These are phyloP conservation scores for Rhaphigaster nebulosa DNA, from an alignment of 2,888 invertebrate genomes.

Conservation along the genomic window DNA sequence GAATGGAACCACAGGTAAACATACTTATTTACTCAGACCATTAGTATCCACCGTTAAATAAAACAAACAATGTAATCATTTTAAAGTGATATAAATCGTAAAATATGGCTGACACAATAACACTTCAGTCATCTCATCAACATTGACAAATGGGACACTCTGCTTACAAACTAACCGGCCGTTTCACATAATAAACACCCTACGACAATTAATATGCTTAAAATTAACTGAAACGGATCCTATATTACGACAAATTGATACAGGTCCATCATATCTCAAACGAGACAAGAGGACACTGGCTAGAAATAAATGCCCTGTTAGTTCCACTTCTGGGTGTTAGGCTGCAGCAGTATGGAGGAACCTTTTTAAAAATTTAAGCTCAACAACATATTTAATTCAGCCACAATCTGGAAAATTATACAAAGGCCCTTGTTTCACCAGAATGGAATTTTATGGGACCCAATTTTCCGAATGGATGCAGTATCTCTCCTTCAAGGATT, in stretches of 20 bases:
- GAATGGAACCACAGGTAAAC: conserved; percentile 59
- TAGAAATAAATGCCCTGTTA: conserved; percentile 52
- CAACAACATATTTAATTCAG: conserved; percentile 24
- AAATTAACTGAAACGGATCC: background rate
- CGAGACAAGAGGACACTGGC: conserved; percentile 21
- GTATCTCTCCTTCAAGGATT: background rate
- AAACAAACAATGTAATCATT: conserved; percentile 26
- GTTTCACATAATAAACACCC: background rate
- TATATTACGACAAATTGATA: background rate
- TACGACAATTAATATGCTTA: background rate
- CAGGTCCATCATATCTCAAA: background rate
- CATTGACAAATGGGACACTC: background rate
- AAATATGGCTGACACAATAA: conserved; percentile 56
- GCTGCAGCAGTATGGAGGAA: background rate
- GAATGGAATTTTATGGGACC: conserved; percentile 2
- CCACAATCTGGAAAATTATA: conserved; percentile 31
- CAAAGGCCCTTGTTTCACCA: conserved; percentile 6
- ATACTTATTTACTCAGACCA: conserved; percentile 59
- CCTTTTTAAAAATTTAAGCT: conserved; percentile 17
- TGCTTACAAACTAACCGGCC: background rate
- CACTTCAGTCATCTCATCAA: conserved; percentile 29
- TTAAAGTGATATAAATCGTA: conserved; percentile 29
- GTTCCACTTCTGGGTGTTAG: conserved; percentile 19
- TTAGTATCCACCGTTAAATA: conserved; percentile 48
- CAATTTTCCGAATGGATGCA: conserved; percentile 18